phyloP scores from a whole-genome alignment of 1,140 invertebrate genomes.

The Pteromalus puparum region DNA sequence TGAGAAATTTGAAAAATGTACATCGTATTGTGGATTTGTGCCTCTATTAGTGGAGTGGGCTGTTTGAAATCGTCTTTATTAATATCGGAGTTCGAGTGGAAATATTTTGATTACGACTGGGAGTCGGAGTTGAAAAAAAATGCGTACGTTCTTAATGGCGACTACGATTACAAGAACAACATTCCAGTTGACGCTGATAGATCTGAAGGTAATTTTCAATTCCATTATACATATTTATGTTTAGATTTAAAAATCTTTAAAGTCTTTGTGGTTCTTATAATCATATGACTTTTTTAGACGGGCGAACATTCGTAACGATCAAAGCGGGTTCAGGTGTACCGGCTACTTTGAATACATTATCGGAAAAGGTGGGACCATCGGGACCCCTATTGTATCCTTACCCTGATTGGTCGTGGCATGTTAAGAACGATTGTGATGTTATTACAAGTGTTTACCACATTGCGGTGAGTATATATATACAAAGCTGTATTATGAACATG shows the following conservation, averaged over 20 bases:
- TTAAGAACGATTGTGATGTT: slow-evolving; percentile 47
- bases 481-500: background rate
- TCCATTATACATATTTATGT: background rate
- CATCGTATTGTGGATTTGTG: too few relatives aligned
- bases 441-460: slow-evolving; percentile 57
- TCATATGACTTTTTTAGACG: slow-evolving; percentile 21
- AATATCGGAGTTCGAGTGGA: slow-evolving; percentile 26
- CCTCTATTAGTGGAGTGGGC: too few relatives aligned
- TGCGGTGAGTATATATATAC: slow-evolving; percentile 29
- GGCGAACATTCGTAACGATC: slow-evolving; percentile 57
- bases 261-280: background rate
- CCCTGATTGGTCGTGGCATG: slow-evolving; percentile 59
- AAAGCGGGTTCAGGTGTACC: slow-evolving; percentile 53
- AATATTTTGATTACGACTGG: slow-evolving; percentile 48
- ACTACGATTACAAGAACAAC: slow-evolving; percentile 38
- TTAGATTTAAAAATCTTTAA: background rate
- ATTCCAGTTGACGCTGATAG: slow-evolving; percentile 45
- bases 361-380: slow-evolving; percentile 17
- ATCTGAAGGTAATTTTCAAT: background rate
- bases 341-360: slow-evolving; percentile 51
- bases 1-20: too few relatives aligned
- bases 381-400: slow-evolving; percentile 56
- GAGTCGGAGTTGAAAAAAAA: background rate
- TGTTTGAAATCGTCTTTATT: too few relatives aligned
- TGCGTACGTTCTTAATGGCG: slow-evolving; percentile 45